Evolutionary conservation across 2,797 vertebrate species (phyloP).

Genomic region (Eurystomus glaucurus): DNA sequence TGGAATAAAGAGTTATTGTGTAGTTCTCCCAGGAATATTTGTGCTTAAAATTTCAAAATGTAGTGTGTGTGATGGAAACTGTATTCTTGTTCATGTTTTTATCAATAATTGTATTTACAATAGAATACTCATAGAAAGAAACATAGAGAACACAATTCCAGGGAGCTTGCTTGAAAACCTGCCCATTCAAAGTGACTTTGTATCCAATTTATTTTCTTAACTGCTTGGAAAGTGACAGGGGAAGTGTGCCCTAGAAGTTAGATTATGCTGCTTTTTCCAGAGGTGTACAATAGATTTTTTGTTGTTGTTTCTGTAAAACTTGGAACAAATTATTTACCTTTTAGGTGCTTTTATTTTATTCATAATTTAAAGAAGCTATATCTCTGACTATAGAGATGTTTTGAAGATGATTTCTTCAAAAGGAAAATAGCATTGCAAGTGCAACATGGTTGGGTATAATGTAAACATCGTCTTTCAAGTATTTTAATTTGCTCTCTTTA

Average conservation of each 20-base stretch:
- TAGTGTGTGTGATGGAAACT: not conserved
- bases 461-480: not conserved
- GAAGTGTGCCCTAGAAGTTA: not conserved
- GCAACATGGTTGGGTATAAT: not conserved
- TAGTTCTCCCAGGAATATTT: not conserved
- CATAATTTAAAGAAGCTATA: not conserved
- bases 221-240: not conserved
- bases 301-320: not conserved
- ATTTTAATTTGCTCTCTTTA: not conserved
- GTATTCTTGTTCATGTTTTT: not conserved
- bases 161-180: not conserved
- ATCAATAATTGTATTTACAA: not conserved
- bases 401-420: not conserved
- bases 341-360: not conserved
- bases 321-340: not conserved
- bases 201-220: not conserved
- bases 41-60: not conserved
- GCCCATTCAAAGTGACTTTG: conserved; percentile 16
- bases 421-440: not conserved
- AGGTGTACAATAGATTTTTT: not conserved
- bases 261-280: not conserved
- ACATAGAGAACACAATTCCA: not conserved
- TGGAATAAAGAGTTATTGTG: accelerated
- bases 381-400: not conserved
- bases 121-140: not conserved